Base-by-base conservation (phyloP, 2,888 invertebrate genomes). In the Pilophorus perplexus region DNA sequence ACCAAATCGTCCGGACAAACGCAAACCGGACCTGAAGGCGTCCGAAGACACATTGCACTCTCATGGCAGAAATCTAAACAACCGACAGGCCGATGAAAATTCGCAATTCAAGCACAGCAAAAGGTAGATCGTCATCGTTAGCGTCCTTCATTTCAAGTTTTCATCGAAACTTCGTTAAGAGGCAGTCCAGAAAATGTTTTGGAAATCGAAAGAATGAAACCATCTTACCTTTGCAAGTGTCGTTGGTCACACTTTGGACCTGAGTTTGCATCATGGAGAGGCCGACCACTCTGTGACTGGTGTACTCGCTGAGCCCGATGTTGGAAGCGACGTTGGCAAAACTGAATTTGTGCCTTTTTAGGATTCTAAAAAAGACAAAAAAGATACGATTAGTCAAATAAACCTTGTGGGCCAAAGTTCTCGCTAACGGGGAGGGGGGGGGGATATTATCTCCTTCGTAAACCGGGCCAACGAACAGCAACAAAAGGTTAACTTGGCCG, bases 221-320 rank as follows among this genome's bases (percentile, higher is more conserved):
- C n/a, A n/a, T 48, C 48, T 55, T 23, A 62, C 62, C 62, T 62
- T 62, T 62, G 33, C 62, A 62, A 28, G 23, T 62, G 46, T 62
- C 62, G 6, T 46, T 27, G 20, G 46, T 20, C 16, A 62, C 62
- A 2, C 8, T 8, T 14, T 46, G 20, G 3, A 20, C 62, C 16
- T 62, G 62, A 18, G 14, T 14, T 16, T 62, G 62, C 18, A 62
- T 33, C 62, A 62, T 46, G 18, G 33, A 8, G 33, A 33, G 6
- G 33, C 6, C 12, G 6, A 12, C 33, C 6, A 33, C 33, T 33
- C 33, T 33, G 6, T 12, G 33, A 12, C 33, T 12, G n/a, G n/a
- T n/a, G n/a, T n/a, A n/a, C n/a, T n/a, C n/a, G n/a, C n/a, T n/a
- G n/a, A n/a, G n/a, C n/a, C n/a, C n/a, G n/a, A n/a, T n/a, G n/a